Evolutionary conservation across 2,888 invertebrate species (phyloP), one percentile per base, ranked within the genome.

Genomic region (Notodonta dromedarius): DNA sequence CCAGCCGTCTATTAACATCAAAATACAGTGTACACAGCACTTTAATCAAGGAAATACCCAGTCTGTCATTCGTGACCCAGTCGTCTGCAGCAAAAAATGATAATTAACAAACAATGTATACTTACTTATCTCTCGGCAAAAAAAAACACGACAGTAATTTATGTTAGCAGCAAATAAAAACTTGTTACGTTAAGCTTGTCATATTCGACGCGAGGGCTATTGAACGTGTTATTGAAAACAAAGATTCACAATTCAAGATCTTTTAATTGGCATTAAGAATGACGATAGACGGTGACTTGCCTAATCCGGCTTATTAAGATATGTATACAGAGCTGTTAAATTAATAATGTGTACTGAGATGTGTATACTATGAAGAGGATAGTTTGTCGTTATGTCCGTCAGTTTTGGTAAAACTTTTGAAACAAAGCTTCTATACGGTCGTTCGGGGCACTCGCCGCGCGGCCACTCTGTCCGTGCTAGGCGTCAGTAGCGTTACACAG

Each of bases 211-310:
- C 90, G 88, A 91, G 85, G 88, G 83, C 83, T 86, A 80, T 82
- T 77, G 90, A 91, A 88, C 91, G 85, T 87, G 83, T 83, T 86
- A 80, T 82, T 77, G 90, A 91, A n/a, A 93, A 92, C 92, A 93
- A 90, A 91, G 91, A 93, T 90, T 84, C 89, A 88, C 88, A 89
- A 90, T 90, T 84, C 83, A 74, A 89, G 91, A 91, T 93, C 91
- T 93, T 93, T 93, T 93, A 93, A 93, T 93, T 93, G 93, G 93
- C 91, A 91, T 93, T 90, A 91, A 89, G 84, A 86, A 91, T 93
- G 93, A 88, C 91, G 92, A 91, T 87, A 92, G 88, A 85, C 84
- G 76, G 88, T 93, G 93, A 93, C 93, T 93, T 91, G 93, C 90
- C 84, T 88, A 91, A 92, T 91, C 88, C 79, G 76, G 66, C 82